Percentiles rank a stretch among this genome's conserved stretches.
Conservation (phyloP, 1,140 invertebrate genomes). For the Trichonephila inaurata region DNA sequence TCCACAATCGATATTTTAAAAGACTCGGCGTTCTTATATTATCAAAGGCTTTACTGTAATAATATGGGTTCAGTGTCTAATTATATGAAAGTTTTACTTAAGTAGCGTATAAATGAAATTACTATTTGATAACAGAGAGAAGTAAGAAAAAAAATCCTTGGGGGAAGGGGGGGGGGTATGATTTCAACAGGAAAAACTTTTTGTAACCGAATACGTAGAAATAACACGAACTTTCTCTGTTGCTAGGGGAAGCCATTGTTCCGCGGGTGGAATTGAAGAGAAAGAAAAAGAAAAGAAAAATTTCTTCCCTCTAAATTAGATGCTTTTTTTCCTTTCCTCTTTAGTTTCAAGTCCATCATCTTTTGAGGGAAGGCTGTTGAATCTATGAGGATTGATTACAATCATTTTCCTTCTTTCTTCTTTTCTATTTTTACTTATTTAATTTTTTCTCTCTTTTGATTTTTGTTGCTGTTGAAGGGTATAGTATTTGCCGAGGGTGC, state of each 20-base stretch:
- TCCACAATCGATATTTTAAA: too few species aligned
- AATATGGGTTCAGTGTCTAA: too few species aligned
- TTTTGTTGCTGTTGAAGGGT: too few species aligned
- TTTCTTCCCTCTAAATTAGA: background rate
- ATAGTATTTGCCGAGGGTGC: background rate
- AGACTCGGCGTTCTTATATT: too few species aligned
- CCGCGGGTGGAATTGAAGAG: background rate
- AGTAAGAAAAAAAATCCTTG: too few species aligned
- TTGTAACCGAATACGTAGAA: background rate
- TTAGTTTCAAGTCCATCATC: background rate
- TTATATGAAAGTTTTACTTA: too few species aligned
- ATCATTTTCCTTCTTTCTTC: background rate
- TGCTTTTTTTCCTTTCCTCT: background rate
- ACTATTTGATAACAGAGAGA: too few species aligned
- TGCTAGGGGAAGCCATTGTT: background rate
- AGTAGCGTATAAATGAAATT: too few species aligned
- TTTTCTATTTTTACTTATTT: background rate
- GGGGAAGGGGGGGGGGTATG: too few species aligned
- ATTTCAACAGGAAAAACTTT: background rate
- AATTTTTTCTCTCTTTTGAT: background rate
- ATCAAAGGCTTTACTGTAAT: too few species aligned
- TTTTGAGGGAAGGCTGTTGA: background rate
- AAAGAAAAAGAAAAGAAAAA: background rate
- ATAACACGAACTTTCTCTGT: background rate
- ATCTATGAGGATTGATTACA: conserved; percentile 10